These are phyloP conservation scores for Cardinalis cardinalis DNA, from an alignment of 2,113 vertebrate genomes.

Conservation along the genomic window DNA sequence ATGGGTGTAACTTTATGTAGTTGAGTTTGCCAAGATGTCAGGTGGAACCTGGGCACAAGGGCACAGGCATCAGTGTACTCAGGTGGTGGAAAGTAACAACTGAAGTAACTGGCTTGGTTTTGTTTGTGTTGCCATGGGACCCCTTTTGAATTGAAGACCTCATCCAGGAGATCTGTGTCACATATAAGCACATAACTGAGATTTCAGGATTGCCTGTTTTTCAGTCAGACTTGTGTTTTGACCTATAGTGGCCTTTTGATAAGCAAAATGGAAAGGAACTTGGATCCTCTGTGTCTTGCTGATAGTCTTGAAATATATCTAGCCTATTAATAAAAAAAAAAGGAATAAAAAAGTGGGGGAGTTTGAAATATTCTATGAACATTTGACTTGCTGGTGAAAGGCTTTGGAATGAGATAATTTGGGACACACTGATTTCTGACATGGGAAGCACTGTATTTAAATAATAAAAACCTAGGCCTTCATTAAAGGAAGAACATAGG, in stretches of 20 bases:
- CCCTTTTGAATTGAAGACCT: not conserved
- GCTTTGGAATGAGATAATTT: not conserved
- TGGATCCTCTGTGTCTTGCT: not conserved
- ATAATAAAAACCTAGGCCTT: not conserved
- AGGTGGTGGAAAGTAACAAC: not conserved
- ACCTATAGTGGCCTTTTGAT: not conserved
- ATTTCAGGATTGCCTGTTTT: not conserved
- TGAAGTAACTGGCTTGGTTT: not conserved
- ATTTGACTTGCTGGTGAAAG: not conserved
- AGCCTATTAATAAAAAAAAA: not conserved
- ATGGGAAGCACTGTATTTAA: not conserved
- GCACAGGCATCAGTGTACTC: not conserved
- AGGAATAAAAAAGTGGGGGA: fast-evolving
- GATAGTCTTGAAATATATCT: not conserved
- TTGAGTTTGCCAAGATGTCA: not conserved
- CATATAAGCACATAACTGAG: not conserved
- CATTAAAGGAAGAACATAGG: not conserved
- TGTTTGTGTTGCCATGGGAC: not conserved
- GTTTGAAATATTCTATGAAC: not conserved
- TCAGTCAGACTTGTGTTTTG: not conserved
- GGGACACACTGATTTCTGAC: not conserved
- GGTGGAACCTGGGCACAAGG: not conserved
- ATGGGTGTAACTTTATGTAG: not conserved
- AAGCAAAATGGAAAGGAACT: not conserved
- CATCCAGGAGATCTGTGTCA: not conserved